A percentile compares a stretch with the other conserved stretches of the same genome.
These are phyloP conservation scores for Zhuqinia jingwanae DNA, from an alignment of 2,888 invertebrate genomes.

Conservation along the genomic window DNA sequence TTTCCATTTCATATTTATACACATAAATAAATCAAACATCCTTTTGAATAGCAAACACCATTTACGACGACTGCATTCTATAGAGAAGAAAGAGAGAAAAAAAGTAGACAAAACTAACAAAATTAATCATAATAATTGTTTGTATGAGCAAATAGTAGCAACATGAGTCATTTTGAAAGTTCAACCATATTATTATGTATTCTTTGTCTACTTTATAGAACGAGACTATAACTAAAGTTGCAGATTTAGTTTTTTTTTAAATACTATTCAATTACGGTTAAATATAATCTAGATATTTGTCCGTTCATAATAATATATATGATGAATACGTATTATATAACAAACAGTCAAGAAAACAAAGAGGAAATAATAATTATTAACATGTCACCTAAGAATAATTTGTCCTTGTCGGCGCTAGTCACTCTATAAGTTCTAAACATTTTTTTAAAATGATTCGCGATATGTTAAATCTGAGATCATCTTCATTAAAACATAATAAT, in stretches of 20 bases:
- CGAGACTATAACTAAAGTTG: too few relatives aligned
- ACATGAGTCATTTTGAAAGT: slow-evolving; percentile 27
- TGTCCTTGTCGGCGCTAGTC: slow-evolving; percentile 16
- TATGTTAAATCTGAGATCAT: slow-evolving; percentile 72
- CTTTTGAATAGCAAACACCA: too few relatives aligned
- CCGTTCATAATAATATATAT: too few relatives aligned
- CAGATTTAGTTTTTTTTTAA: neutral
- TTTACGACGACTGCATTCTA: too few relatives aligned
- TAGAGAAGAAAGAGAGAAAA: too few relatives aligned
- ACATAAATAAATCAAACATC: neutral
- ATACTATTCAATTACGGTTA: slow-evolving; percentile 37
- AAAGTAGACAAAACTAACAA: too few relatives aligned
- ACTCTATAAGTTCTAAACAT: neutral
- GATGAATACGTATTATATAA: too few relatives aligned
- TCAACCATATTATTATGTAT: too few relatives aligned
- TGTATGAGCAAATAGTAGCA: slow-evolving; percentile 61
- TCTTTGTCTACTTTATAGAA: neutral
- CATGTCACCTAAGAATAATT: neutral
- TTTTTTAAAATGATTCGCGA: slow-evolving; percentile 63
- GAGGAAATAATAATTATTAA: neutral
- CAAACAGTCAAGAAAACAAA: slow-evolving; percentile 24
- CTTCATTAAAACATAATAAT: slow-evolving; percentile 67
- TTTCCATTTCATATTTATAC: slow-evolving; percentile 30
- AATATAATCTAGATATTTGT: too few relatives aligned
- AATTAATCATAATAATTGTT: slow-evolving; percentile 7